phyloP scores from a whole-genome alignment of 2,888 invertebrate species.

The Pherbina coryleti region DNA sequence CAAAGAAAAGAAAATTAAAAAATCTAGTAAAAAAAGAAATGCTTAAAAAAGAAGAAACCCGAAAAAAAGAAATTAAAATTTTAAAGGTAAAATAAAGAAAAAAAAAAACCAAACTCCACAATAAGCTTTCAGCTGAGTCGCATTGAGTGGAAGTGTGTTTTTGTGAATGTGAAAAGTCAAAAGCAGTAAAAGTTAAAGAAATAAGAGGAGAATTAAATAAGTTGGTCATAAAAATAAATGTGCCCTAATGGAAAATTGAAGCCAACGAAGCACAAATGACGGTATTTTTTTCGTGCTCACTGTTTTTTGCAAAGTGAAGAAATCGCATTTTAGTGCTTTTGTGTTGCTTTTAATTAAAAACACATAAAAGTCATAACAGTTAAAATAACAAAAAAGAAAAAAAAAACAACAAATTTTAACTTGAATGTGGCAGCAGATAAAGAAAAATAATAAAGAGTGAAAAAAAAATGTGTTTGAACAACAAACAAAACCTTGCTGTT shows the following conservation, averaged over 20 bases:
- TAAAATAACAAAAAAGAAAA: too few relatives aligned
- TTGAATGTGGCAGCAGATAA: too few relatives aligned
- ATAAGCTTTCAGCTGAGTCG: not conserved
- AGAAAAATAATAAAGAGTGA: too few relatives aligned
- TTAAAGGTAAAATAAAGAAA: too few relatives aligned
- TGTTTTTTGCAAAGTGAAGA: too few relatives aligned
- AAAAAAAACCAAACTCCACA: conserved; percentile 2
- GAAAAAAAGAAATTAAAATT: not conserved
- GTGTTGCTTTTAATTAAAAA: too few relatives aligned
- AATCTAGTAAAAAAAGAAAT: conserved; percentile 10
- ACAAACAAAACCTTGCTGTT: too few relatives aligned
- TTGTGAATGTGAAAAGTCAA: not conserved
- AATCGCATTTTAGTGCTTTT: too few relatives aligned
- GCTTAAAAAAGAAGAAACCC: not conserved
- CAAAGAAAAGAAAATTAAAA: conserved; percentile 2
- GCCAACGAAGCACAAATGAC: not conserved
- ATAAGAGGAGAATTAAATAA: not conserved
- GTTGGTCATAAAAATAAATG: not conserved
- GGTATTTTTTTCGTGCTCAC: too few relatives aligned
- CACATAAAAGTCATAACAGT: too few relatives aligned
- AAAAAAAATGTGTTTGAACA: too few relatives aligned
- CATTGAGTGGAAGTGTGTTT: not conserved
- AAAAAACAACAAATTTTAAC: too few relatives aligned
- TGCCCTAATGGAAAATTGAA: not conserved
- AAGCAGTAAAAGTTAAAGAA: not conserved